Percentiles rank a stretch among this genome's conserved stretches.
Evolutionary conservation across 2,888 invertebrate genomes (phyloP).

Genomic region (Eilema sororculum): DNA sequence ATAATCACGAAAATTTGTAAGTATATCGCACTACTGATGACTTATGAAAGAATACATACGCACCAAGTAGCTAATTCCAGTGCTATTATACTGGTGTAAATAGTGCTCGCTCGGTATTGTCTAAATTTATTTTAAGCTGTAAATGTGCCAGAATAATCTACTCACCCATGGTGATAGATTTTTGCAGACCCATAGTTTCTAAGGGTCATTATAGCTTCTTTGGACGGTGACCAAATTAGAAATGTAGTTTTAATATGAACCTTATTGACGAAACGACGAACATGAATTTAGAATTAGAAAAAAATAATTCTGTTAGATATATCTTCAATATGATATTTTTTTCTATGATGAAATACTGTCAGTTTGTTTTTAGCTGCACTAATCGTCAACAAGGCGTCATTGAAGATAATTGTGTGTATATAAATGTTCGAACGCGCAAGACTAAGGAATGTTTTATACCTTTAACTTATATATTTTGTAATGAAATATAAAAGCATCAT

Average conservation of each 20-base stretch:
- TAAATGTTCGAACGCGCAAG: constrained; percentile 17
- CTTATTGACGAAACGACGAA: background rate
- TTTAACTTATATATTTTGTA: constrained; percentile 47
- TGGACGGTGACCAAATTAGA: constrained; percentile 1
- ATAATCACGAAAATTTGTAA: background rate
- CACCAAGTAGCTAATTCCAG: background rate
- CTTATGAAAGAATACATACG: too few relatives aligned
- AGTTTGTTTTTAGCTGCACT: background rate
- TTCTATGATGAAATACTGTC: background rate
- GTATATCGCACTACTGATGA: too few relatives aligned
- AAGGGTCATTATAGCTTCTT: background rate
- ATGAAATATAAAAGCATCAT: constrained; percentile 36
- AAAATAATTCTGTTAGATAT: background rate
- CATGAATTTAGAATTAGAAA: background rate
- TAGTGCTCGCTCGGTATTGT: constrained; percentile 1
- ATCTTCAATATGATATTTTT: background rate
- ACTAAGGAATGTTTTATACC: constrained; percentile 44
- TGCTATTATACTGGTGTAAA: background rate
- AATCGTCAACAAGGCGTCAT: constrained; percentile 27
- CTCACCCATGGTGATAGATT: background rate
- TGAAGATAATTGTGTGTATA: constrained; percentile 3
- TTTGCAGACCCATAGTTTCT: background rate
- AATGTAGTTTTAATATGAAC: background rate
- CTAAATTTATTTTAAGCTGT: background rate
- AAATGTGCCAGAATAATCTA: background rate